Conservation (phyloP, 2,113 vertebrate species). For the Holacanthus passer region DNA sequence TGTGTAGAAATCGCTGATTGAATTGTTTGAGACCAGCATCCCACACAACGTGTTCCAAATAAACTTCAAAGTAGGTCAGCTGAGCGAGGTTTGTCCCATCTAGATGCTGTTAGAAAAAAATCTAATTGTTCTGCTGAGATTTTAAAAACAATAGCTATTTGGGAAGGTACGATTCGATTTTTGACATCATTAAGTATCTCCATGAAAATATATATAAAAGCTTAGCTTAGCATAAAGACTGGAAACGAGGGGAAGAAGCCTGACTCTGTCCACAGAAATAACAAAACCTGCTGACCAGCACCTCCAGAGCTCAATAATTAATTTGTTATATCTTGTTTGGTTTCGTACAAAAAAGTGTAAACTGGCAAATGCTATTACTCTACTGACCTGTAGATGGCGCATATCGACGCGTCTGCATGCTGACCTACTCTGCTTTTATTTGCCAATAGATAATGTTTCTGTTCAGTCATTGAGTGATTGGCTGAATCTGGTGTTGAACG, state of each 20-base stretch:
- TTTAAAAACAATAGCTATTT: constrained; percentile 2
- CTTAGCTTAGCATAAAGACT: constrained; percentile 1
- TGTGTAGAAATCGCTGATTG: constrained; percentile 51
- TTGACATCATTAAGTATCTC: background rate
- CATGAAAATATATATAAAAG: too few species aligned
- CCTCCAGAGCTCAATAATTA: background rate
- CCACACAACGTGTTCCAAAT: constrained; percentile 6
- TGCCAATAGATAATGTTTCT: background rate
- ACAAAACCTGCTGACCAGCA: background rate
- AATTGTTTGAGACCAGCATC: constrained; percentile 38
- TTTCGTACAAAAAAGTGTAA: background rate
- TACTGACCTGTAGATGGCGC: background rate
- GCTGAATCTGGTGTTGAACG: background rate
- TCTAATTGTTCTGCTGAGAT: constrained; percentile 8
- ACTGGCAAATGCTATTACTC: background rate
- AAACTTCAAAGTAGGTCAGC: constrained; percentile 46
- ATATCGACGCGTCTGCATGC: background rate
- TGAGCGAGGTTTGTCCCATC: constrained; percentile 6
- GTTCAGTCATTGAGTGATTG: background rate
- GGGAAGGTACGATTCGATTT: background rate
- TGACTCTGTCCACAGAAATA: background rate
- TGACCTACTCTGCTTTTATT: background rate
- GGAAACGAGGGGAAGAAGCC: background rate
- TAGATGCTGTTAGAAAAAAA: background rate
- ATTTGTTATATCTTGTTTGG: background rate